Evolutionary conservation across 1,140 invertebrate species (phyloP).

Genomic region (Tetramorium alpestre): DNA sequence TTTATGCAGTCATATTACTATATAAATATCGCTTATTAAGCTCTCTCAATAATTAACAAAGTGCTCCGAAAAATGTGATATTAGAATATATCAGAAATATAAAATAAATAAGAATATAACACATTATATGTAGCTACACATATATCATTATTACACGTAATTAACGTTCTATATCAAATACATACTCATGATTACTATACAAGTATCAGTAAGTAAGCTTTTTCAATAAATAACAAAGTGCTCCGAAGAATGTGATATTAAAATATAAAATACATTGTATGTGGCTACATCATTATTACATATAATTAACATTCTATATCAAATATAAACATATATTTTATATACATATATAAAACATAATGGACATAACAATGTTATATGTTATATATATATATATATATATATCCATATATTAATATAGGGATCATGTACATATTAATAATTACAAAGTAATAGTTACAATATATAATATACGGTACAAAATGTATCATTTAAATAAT

Average conservation of each 20-base stretch:
- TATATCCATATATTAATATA: not conserved
- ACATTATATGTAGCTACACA: too few relatives aligned
- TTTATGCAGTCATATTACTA: not conserved
- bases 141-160: too few relatives aligned
- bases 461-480: not conserved
- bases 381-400: not conserved
- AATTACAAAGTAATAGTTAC: too few relatives aligned
- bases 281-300: too few relatives aligned
- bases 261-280: not conserved
- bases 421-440: too few relatives aligned
- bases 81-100: not conserved
- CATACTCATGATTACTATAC: too few relatives aligned
- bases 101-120: not conserved
- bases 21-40: not conserved
- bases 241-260: not conserved
- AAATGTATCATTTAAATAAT: not conserved
- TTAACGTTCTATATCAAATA: too few relatives aligned
- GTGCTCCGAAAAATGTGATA: not conserved
- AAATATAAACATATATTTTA: too few relatives aligned
- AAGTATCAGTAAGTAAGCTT: too few relatives aligned
- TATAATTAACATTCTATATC: too few relatives aligned
- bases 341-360: not conserved
- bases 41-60: not conserved
- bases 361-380: not conserved
- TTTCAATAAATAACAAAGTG: not conserved